phyloP scores from a whole-genome alignment of 64 coral and sea anemone species.

The Pocillopora damicornis region DNA sequence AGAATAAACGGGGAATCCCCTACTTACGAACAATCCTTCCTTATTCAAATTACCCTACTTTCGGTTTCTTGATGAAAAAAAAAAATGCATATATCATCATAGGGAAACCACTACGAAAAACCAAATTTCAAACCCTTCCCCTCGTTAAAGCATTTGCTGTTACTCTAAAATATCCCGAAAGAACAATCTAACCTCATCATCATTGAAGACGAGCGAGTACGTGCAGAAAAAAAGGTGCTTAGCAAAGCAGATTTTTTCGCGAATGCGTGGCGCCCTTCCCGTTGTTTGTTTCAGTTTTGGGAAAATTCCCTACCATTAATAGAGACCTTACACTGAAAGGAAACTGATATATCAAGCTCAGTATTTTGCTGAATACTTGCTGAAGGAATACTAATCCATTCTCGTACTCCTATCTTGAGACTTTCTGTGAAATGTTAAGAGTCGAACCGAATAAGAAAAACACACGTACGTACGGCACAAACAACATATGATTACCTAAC shows the following conservation, averaged over 20 bases:
- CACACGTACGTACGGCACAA: no score
- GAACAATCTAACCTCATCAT: background rate
- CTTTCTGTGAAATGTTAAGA: background rate
- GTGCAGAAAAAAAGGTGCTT: background rate
- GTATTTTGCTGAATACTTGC: background rate
- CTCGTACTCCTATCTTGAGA: background rate
- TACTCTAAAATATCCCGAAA: background rate
- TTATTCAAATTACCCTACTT: background rate
- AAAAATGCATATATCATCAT: background rate
- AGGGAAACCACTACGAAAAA: background rate
- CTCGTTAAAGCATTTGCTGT: background rate
- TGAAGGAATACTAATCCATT: background rate
- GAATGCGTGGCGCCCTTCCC: background rate
- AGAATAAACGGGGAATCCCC: background rate
- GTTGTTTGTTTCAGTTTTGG: background rate
- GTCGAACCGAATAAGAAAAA: background rate
- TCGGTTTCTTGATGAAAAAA: background rate
- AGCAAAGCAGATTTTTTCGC: background rate
- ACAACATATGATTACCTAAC: no score
- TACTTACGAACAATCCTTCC: background rate
- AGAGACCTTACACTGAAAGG: background rate
- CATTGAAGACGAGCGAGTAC: background rate
- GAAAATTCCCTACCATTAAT: conserved; percentile 2
- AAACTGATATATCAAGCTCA: background rate
- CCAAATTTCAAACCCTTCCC: background rate